Evolutionary conservation across 2,113 vertebrate species (phyloP), one percentile per base, ranked within the genome.

Genomic region (Hiodon tergisus): DNA sequence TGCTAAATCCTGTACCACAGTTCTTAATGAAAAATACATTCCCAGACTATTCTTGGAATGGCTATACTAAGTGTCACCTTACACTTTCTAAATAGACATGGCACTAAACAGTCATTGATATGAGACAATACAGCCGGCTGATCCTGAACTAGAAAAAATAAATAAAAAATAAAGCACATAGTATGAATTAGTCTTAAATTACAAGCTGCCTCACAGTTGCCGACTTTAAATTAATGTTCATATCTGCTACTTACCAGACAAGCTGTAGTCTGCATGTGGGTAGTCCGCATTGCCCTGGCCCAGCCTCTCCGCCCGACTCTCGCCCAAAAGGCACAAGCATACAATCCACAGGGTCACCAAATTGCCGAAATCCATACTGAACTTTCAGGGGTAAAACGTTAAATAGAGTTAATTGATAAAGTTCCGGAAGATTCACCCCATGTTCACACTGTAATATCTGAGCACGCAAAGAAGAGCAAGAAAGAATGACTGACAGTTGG

Each of bases 311-410:
- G 81, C 80, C 77, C 48, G 74, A 76, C 81, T 85, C 73, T 87
- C 72, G 48, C 87, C 82, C 75, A 89, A 10, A n/a, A 89, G 69
- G 79, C 82, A 89, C 17, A 90, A 72, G 76, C 76, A 88, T 72
- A 86, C 77, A 76, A 89, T 88, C 90, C 88, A 92, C 65, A 90
- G 76, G 73, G 83, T 83, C 77, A 85, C 72, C 59, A 83, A 69
- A 80, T 81, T 88, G 78, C 81, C 85, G 66, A 86, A 85, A 78
- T 91, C 89, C 90, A 91, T 92, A 82, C 54, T 78, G 87, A 78
- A 71, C 79, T 79, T 75, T 46, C 31, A 31, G 31, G 31, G 31
- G 31, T 31, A 31, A 31, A 31, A 31, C 31, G 31, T 31, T 31
- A 31, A 31, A 31, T 31, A 31, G 31, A 31, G 31, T 31, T 31